Percentiles rank a stretch among this genome's conserved stretches.
Conservation (phyloP, 2,888 invertebrate species). For the Melipona bicolor region DNA sequence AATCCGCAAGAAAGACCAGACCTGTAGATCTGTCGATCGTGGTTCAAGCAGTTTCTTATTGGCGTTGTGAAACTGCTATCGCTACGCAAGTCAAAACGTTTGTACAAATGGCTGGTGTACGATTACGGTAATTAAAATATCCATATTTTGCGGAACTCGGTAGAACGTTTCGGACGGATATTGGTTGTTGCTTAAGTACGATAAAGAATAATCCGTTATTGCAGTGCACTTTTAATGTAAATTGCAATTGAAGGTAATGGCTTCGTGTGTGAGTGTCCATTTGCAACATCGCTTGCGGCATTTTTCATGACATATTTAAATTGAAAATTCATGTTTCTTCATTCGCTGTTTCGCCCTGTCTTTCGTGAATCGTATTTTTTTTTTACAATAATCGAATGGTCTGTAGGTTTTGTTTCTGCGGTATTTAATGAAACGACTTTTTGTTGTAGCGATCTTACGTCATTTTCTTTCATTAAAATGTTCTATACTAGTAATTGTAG, state of each 20-base stretch:
- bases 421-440: background rate
- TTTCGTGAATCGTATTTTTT: background rate
- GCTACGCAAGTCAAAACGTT: conserved; percentile 37
- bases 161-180: background rate
- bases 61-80: conserved; percentile 30
- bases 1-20: background rate
- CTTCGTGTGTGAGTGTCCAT: background rate
- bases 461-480: background rate
- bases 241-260: too few species aligned
- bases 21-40: background rate
- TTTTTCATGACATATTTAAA: background rate
- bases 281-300: background rate
- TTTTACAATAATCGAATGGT: background rate
- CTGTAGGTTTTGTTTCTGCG: background rate
- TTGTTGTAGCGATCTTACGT: background rate
- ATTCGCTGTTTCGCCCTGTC: background rate
- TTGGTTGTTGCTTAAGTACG: background rate
- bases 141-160: background rate
- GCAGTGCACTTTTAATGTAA: background rate
- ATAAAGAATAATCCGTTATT: background rate
- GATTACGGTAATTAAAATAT: conserved; percentile 26
- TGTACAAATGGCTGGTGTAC: conserved; percentile 44
- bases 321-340: background rate
- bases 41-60: conserved; percentile 24
- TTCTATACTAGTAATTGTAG: too few species aligned